Percentiles rank a stretch among this genome's conserved stretches.
These are phyloP conservation scores for Lacerta bilineata DNA, from an alignment of 2,797 vertebrate species.

Conservation along the genomic window DNA sequence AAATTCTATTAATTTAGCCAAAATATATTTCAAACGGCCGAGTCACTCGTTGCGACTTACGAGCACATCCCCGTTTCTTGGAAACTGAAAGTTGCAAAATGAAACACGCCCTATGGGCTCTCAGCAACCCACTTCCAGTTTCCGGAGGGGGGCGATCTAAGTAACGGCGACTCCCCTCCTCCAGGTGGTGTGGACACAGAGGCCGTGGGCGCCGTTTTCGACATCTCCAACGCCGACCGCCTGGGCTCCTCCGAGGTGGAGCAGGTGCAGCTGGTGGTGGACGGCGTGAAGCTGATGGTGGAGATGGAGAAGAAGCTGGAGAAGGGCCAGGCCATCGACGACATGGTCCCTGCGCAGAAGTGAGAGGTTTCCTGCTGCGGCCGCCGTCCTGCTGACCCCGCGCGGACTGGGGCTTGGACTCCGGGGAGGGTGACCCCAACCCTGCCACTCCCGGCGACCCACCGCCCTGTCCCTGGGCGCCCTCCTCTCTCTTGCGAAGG, in stretches of 20 bases:
- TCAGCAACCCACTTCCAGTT: no score
- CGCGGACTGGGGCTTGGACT: background rate
- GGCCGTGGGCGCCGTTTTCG: constrained; percentile 92
- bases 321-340: constrained; percentile 92
- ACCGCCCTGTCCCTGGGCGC: no score
- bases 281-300: constrained; percentile 96
- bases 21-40: no score
- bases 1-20: no score
- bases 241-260: constrained; percentile 94
- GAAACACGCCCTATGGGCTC: no score
- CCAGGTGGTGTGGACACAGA: constrained; percentile 95
- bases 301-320: constrained; percentile 99
- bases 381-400: fast-evolving
- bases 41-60: no score
- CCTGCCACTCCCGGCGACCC: background rate
- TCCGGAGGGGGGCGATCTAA: no score
- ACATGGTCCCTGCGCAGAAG: constrained; percentile 95
- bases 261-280: constrained; percentile 96
- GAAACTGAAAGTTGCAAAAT: no score
- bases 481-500: background rate
- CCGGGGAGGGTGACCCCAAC: constrained; percentile 9
- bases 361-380: constrained; percentile 43
- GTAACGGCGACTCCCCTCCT: fast-evolving
- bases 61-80: no score
- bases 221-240: constrained; percentile 96